A percentile compares a stretch with the other conserved stretches of the same genome.
Evolutionary conservation across 2,113 vertebrate species (phyloP).

Genomic region (Aramus guarauna): DNA sequence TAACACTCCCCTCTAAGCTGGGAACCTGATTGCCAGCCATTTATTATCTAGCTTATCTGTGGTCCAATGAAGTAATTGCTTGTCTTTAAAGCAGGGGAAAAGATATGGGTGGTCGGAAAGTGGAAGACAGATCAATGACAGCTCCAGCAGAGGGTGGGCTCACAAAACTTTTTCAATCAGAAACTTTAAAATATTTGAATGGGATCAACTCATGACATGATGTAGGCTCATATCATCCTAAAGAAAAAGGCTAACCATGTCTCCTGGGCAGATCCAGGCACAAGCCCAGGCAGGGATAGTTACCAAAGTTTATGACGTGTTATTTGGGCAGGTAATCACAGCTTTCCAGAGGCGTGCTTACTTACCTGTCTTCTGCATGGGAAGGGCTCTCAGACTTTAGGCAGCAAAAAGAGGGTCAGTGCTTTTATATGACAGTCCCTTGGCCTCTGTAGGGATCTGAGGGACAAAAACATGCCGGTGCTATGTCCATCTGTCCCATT

Average conservation of each 20-base stretch:
- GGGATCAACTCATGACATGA: not conserved
- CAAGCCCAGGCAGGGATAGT: not conserved
- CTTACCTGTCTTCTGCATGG: not conserved
- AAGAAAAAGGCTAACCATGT: not conserved
- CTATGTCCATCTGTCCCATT: not conserved
- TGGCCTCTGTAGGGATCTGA: not conserved
- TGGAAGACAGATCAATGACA: not conserved
- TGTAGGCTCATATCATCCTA: not conserved
- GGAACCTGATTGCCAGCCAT: not conserved
- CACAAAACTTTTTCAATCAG: not conserved
- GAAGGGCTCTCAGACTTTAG: not conserved
- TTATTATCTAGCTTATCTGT: not conserved
- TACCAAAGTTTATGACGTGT: not conserved
- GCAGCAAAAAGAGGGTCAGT: not conserved
- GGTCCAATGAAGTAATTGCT: not conserved
- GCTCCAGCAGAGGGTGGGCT: not conserved
- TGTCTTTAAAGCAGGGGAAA: not conserved
- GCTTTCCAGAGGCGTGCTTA: not conserved
- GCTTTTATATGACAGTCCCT: not conserved
- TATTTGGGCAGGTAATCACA: not conserved
- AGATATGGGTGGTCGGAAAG: not conserved
- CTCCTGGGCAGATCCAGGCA: not conserved
- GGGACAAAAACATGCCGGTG: not conserved
- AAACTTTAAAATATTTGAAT: not conserved
- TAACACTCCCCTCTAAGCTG: not conserved